Base-by-base conservation (phyloP, 2,888 invertebrate genomes). In the Thera obeliscata region DNA sequence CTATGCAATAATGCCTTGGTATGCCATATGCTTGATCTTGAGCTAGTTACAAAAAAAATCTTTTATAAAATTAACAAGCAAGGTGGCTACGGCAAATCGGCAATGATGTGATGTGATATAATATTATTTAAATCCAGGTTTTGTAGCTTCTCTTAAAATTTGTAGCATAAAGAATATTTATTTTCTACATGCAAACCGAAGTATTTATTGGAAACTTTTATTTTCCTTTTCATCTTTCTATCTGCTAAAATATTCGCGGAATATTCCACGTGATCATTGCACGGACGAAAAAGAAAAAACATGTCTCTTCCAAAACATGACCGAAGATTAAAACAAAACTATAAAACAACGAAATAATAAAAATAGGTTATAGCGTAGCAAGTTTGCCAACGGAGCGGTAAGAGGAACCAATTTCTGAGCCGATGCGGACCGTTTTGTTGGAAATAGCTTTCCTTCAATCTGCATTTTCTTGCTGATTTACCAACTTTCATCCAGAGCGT, bases 381-480 rank as follows among this genome's bases (percentile, higher is more conserved):
- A 91, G 86, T 91, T 91, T 87, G 84, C 86, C 91, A 90, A 83
- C 85, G 85, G 82, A 92, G 89, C 90, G 90, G 83, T 83, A 82
- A 87, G 87, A 86, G 84, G 88, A 91, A 93, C 91, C 93, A 93
- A 93, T 92, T 91, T 93, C 91, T 88, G 91, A 86, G 90, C 90
- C 92, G 90, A 89, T 90, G 88, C 86, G 87, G 87, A 89, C 84
- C 92, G 87, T 93, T 93, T 93, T 91, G 91, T 93, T 92, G 91
- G 88, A 91, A 93, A 93, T 93, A 91, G 93, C 92, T 91, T 91
- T 90, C 89, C 90, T 92, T 91, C 91, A 91, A 93, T 93, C 93
- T 93, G 91, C 93, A 93, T 93, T 93, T 93, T 92, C 93, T 92
- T 93, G 93, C 93, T 93, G 93, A 93, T 93, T 93, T 93, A 91